A percentile compares a stretch with the other conserved stretches of the same genome.
Conservation (phyloP, 1,140 invertebrate species). For the Papilio polytes region DNA sequence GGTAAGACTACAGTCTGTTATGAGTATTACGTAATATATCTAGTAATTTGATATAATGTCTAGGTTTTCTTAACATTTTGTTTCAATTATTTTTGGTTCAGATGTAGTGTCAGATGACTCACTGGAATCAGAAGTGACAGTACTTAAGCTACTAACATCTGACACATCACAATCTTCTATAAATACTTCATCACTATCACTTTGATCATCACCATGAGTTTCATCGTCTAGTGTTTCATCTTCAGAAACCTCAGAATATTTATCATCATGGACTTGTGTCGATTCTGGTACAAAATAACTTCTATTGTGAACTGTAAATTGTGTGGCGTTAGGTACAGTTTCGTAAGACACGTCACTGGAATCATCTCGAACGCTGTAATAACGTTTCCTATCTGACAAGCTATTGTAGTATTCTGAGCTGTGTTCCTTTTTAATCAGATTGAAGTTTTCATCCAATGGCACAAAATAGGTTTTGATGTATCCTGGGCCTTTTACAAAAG, state of each 20-base stretch:
- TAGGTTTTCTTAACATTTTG: slow-evolving; percentile 7
- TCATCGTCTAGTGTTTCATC: slow-evolving; percentile 18
- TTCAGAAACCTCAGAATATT: neutral
- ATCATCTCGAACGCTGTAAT: slow-evolving; percentile 38
- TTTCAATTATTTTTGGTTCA: slow-evolving; percentile 23
- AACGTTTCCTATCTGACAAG: slow-evolving; percentile 23
- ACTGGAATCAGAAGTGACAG: neutral
- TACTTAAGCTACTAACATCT: slow-evolving; percentile 30
- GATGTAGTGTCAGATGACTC: slow-evolving; percentile 20
- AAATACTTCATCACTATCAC: slow-evolving; percentile 1
- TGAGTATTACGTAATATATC: slow-evolving; percentile 35
- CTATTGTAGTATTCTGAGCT: slow-evolving; percentile 45
- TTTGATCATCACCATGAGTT: neutral
- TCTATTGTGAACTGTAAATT: slow-evolving; percentile 8
- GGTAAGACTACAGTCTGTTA: neutral
- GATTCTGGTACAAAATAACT: neutral
- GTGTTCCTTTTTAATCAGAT: slow-evolving; percentile 77
- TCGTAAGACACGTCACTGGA: slow-evolving; percentile 29
- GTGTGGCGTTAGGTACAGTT: neutral
- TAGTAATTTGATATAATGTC: neutral
- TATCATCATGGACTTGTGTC: neutral
- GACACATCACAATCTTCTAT: slow-evolving; percentile 15
- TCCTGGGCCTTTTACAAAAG: slow-evolving; percentile 91
- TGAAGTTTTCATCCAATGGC: slow-evolving; percentile 86
- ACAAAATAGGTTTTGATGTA: slow-evolving; percentile 90